Percentiles rank a stretch among this genome's conserved stretches.
Conservation (phyloP, 2,797 vertebrate genomes). For the Pseudotriccus pelzelni region DNA sequence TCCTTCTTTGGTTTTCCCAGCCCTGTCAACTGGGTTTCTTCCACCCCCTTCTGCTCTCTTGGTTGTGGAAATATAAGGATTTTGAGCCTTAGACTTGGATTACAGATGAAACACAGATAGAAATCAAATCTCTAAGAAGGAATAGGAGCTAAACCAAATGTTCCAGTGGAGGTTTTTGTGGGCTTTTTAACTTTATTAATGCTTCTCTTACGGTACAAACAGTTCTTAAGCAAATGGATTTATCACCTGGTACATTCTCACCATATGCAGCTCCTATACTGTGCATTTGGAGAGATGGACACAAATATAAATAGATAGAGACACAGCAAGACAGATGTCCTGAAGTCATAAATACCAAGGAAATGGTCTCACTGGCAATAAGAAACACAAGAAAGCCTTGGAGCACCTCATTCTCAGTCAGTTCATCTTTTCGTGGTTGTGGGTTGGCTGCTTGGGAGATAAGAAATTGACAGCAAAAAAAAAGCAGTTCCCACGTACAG, state of each 20-base stretch:
- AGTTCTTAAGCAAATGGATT: constrained; percentile 20
- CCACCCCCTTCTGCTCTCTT: not conserved
- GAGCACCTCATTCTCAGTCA: constrained; percentile 33
- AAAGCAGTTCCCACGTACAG: constrained; percentile 44
- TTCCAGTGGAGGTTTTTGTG: not conserved
- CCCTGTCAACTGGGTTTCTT: not conserved
- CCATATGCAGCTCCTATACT: constrained; percentile 20
- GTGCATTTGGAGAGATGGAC: not conserved
- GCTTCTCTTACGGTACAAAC: not conserved
- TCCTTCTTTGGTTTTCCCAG: not conserved
- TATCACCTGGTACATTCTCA: constrained; percentile 22
- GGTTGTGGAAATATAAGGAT: not conserved
- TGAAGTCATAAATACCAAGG: constrained; percentile 40
- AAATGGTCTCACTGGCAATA: constrained; percentile 17
- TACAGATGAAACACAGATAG: not conserved
- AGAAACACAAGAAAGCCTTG: constrained; percentile 20
- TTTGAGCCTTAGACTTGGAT: not conserved
- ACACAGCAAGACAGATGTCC: constrained; percentile 23
- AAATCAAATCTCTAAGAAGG: not conserved
- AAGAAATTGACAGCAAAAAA: constrained; percentile 34
- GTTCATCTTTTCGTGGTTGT: constrained; percentile 30
- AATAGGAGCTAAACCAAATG: not conserved
- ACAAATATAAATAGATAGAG: constrained; percentile 31
- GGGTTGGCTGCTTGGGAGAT: constrained; percentile 33
- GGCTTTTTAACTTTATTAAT: not conserved